Evolutionary conservation across 2,797 vertebrate species (phyloP), one percentile per base, ranked within the genome.

Genomic region (Geotrypetes seraphini): DNA sequence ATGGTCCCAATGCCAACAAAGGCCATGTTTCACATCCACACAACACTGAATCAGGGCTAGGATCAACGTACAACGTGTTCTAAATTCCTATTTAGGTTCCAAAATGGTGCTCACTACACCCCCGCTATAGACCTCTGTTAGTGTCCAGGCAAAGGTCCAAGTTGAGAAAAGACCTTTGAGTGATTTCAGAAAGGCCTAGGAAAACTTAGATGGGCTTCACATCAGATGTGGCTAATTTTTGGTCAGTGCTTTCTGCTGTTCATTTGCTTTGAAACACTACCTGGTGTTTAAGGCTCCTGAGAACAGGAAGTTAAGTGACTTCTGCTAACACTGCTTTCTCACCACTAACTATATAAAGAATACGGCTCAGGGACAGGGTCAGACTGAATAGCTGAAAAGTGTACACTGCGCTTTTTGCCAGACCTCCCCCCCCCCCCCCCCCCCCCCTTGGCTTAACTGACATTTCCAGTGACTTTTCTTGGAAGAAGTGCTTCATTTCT

Each of bases 211-310:
- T 64, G 67, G 58, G 58, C 56, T 57, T 42, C 47, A 43, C 63
- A 60, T 75, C 70, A 67, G 64, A 73, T 77, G 61, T 50, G 52
- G 67, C 75, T 79, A 71, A 71, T 83, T 83, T 80, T 78, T 75
- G 67, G 64, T 73, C 69, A 78, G 68, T 68, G 75, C 84, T 74
- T 73, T 73, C 63, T 78, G 68, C 68, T 75, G 70, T 51, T 77
- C 71, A 56, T 82, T 85, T 85, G 73, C 73, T 76, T 59, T 67
- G 78, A 78, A 84, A 82, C 69, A 75, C 75, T 75, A 79, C 72
- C 73, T 79, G 64, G 63, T 68, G 71, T 87, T 88, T 88, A 84
- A 68, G 59, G 78, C 78, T 88, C 71, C 73, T 71, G 34, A 20
- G 74, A 60, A 69, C 76, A 71, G 78, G 78, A 85, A 81, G 70